Percentiles rank a stretch among this genome's conserved stretches.
Evolutionary conservation across 2,113 vertebrate species (phyloP).

Genomic region (Oryctolagus cuniculus): mOryCun1.1 NC_091434.1:118303001-118303500

Average conservation of each 20-base stretch:
- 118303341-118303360: neutral
- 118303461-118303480: neutral
- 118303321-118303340: fast-evolving
- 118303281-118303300: slow-evolving; percentile 20
- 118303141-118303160: slow-evolving; percentile 21
- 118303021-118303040: neutral
- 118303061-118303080: neutral
- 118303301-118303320: neutral
- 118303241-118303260: slow-evolving; percentile 39
- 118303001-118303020: neutral
- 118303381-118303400: neutral
- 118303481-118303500: fast-evolving
- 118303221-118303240: slow-evolving; percentile 61
- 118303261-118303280: neutral
- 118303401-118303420: too few species aligned
- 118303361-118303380: neutral
- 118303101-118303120: slow-evolving; percentile 64
- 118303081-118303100: slow-evolving; percentile 27
- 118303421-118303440: neutral
- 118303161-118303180: neutral
- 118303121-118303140: slow-evolving; percentile 68
- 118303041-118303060: neutral
- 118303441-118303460: neutral
- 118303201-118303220: neutral
- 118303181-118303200: slow-evolving; percentile 6